phyloP scores from a whole-genome alignment of 2,888 invertebrate species.

The Aphidius colemani region DNA sequence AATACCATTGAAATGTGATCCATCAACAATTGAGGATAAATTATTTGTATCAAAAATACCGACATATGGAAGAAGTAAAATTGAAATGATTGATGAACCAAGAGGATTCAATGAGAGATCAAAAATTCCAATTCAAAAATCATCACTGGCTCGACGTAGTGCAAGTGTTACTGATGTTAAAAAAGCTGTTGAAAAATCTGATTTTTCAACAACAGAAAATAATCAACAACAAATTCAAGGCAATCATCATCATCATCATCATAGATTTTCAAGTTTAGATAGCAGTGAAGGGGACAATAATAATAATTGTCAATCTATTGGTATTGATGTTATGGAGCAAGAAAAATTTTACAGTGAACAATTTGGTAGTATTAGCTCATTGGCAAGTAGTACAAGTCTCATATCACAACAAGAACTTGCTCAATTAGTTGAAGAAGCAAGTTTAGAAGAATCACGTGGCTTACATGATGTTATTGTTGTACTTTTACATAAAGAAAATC shows the following conservation, averaged over 20 bases:
- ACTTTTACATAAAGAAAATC: slow-evolving; percentile 70
- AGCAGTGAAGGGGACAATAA: slow-evolving; percentile 63
- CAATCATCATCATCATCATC: slow-evolving; percentile 43
- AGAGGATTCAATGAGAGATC: slow-evolving; percentile 32
- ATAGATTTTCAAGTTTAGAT: slow-evolving; percentile 64
- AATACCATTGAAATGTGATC: slow-evolving; percentile 27
- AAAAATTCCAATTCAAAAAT: slow-evolving; percentile 47
- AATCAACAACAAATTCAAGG: slow-evolving; percentile 12
- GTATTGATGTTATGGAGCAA: slow-evolving; percentile 30
- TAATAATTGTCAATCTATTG: slow-evolving; percentile 32
- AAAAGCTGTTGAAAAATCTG: slow-evolving; percentile 64
- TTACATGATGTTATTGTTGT: slow-evolving; percentile 68
- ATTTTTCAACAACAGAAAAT: not conserved
- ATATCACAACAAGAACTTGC: slow-evolving; percentile 69
- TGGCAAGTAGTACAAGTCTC: slow-evolving; percentile 65
- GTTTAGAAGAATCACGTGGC: slow-evolving; percentile 65
- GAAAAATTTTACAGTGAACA: slow-evolving; percentile 55
- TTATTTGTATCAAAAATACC: slow-evolving; percentile 47
- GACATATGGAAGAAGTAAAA: slow-evolving; percentile 38
- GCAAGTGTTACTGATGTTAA: slow-evolving; percentile 66
- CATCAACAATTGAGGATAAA: slow-evolving; percentile 41
- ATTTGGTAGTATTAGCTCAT: slow-evolving; percentile 65
- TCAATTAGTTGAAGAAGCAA: slow-evolving; percentile 70
- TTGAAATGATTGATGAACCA: slow-evolving; percentile 36
- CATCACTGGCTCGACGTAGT: slow-evolving; percentile 49